Conservation (phyloP, 92 coral and sea anemone species). For the Paramuricea clavata region DNA sequence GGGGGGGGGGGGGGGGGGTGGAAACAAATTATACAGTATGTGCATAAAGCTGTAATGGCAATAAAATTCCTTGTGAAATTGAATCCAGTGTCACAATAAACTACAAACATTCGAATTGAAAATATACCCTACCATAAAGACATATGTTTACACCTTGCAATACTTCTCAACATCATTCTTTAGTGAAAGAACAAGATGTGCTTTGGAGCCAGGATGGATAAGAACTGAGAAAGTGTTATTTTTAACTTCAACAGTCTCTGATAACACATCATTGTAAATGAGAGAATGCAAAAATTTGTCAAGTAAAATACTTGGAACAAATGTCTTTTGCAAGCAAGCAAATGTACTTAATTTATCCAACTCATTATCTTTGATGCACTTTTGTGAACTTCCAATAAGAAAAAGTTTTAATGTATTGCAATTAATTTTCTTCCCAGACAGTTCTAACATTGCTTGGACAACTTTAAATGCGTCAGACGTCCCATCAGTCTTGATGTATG, state of each 20-base stretch:
- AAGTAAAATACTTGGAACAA: conserved; percentile 33
- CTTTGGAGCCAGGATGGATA: conserved; percentile 51
- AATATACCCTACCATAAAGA: neutral
- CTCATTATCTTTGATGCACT: no score
- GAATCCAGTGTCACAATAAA: no score
- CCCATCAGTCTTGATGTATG: conserved; percentile 55
- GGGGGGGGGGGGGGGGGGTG: no score
- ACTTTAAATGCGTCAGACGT: conserved; percentile 58
- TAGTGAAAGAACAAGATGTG: conserved; percentile 55
- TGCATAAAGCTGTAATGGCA: no score
- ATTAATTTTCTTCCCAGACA: conserved; percentile 14
- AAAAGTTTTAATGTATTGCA: conserved; percentile 41
- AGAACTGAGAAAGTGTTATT: conserved; percentile 16
- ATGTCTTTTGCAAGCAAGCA: conserved; percentile 49
- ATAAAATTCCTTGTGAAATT: no score
- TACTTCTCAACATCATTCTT: conserved; percentile 34
- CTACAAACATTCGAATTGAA: no score
- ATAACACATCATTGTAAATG: conserved; percentile 42
- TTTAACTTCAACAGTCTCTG: conserved; percentile 33
- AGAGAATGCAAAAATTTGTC: conserved; percentile 52
- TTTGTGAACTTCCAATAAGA: conserved; percentile 53
- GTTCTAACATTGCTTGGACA: conserved; percentile 57
- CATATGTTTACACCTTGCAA: conserved; percentile 35
- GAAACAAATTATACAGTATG: no score
- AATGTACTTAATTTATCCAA: conserved; percentile 40